phyloP scores from a whole-genome alignment of 1,140 invertebrate species.

The Psix sp. region DNA sequence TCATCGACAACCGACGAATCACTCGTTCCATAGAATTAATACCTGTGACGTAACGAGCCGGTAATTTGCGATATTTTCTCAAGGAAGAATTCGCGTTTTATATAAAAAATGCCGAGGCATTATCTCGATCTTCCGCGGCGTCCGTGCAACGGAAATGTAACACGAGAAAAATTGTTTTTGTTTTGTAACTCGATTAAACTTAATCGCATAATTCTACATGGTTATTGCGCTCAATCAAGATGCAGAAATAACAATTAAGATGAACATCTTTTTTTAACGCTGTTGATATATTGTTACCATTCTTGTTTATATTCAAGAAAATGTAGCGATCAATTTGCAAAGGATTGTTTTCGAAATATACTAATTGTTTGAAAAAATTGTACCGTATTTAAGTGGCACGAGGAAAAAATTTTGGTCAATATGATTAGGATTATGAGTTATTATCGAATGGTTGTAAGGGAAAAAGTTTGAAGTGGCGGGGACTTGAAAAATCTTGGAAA shows the following conservation, averaged over 20 bases:
- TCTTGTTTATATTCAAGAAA: no score
- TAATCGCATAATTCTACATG: constrained; percentile 22
- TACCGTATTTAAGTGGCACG: no score
- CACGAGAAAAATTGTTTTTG: constrained; percentile 26
- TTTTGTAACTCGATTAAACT: constrained; percentile 40
- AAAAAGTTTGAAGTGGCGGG: no score
- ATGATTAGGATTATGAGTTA: no score
- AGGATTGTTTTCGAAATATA: no score
- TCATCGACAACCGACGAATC: constrained; percentile 58
- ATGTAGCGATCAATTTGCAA: no score
- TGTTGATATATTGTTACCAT: no score
- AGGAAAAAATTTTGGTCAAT: no score
- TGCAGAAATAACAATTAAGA: no score
- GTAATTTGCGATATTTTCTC: constrained; percentile 45
- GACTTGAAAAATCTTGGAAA: constrained; percentile 51
- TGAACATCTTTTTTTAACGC: no score
- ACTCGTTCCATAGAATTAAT: constrained; percentile 54
- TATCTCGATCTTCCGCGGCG: constrained; percentile 22
- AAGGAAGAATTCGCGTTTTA: constrained; percentile 46
- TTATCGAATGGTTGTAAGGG: no score
- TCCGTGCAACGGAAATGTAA: constrained; percentile 35
- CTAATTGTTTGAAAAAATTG: no score
- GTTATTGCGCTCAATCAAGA: constrained; percentile 13
- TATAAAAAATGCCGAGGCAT: constrained; percentile 31
- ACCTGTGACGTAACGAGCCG: constrained; percentile 45